Percentiles rank a stretch among this genome's conserved stretches.
phyloP scores from a whole-genome alignment of 2,797 vertebrate species.

The Hephaestus fuliginosus region DNA sequence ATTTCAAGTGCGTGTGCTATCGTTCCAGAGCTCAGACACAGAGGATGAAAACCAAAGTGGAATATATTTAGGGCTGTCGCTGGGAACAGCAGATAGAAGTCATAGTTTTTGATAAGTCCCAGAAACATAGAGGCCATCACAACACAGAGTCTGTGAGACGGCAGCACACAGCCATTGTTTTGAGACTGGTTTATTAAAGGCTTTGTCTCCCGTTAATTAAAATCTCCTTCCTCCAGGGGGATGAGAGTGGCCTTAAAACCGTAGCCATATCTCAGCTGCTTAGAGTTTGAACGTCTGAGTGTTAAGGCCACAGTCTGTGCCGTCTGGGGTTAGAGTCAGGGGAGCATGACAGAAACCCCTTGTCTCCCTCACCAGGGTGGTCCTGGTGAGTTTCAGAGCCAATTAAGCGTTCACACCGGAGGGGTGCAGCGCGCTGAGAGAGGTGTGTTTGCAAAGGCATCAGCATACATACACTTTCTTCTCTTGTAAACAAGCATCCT shows the following conservation, averaged over 20 bases:
- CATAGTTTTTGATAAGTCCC: constrained; percentile 8
- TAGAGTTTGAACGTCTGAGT: constrained; percentile 42
- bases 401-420: constrained; percentile 36
- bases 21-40: constrained; percentile 3
- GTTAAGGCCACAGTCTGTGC: constrained; percentile 33
- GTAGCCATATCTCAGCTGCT: constrained; percentile 48
- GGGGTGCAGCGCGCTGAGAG: constrained; percentile 14
- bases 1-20: constrained; percentile 6
- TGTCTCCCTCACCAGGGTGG: constrained; percentile 61
- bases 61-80: constrained; percentile 11
- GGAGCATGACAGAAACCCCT: constrained; percentile 56
- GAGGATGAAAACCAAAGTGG: constrained; percentile 3
- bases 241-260: constrained; percentile 53
- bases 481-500: constrained; percentile 32
- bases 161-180: constrained; percentile 52
- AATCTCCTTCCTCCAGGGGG: constrained; percentile 61
- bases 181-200: constrained; percentile 53
- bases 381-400: constrained; percentile 39
- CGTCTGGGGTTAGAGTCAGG: constrained; percentile 49
- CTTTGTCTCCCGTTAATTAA: constrained; percentile 78
- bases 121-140: constrained; percentile 7
- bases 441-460: constrained; percentile 8
- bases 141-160: constrained; percentile 29
- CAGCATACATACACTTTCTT: not conserved
- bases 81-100: constrained; percentile 6